These are phyloP conservation scores for Drosophila kambysellisi DNA, from an alignment of 2,888 invertebrate genomes.

Conservation along the genomic window DNA sequence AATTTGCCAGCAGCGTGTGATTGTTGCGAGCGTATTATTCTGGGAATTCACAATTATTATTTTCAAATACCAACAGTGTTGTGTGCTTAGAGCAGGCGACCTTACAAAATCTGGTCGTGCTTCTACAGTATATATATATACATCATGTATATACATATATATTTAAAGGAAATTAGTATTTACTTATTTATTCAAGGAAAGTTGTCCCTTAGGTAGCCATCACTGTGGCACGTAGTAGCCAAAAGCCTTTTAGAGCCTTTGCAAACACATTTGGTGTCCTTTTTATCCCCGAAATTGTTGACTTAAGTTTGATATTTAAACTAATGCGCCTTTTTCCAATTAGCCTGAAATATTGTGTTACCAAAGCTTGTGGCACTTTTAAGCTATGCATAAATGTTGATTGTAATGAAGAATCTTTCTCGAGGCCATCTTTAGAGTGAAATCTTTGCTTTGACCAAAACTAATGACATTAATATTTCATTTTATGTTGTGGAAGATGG, in stretches of 20 bases:
- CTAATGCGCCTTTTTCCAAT: constrained; percentile 23
- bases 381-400: background rate
- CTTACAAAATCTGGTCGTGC: background rate
- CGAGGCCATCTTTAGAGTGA: background rate
- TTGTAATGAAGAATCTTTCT: background rate
- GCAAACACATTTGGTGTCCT: constrained; percentile 11
- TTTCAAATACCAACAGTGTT: constrained; percentile 5
- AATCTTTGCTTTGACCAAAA: constrained; percentile 26
- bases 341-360: constrained; percentile 35
- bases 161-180: background rate
- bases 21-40: constrained; percentile 33
- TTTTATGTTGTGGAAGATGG: background rate
- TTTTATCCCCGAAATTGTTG: background rate
- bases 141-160: background rate
- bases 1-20: constrained; percentile 1
- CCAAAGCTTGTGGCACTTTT: background rate
- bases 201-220: background rate
- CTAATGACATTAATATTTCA: constrained; percentile 28
- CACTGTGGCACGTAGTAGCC: background rate
- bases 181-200: background rate
- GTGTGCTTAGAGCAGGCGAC: background rate
- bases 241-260: constrained; percentile 5
- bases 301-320: constrained; percentile 51
- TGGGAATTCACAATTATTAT: constrained; percentile 47
- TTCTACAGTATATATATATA: background rate